Conservation (phyloP, 2,888 invertebrate genomes). For the Rhagium mordax region DNA sequence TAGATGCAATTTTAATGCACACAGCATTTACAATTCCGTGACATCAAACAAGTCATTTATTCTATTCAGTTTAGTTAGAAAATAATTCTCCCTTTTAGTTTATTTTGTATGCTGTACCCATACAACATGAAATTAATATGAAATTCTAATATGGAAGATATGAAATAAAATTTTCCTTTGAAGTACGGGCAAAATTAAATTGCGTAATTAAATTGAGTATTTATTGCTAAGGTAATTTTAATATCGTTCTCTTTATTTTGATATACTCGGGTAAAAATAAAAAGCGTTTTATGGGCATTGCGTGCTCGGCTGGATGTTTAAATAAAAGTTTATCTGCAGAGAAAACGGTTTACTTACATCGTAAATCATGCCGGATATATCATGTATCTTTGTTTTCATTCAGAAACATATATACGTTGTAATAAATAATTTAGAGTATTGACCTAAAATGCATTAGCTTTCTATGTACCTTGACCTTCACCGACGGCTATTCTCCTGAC, state of each 20-base stretch:
- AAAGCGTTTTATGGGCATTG: not conserved
- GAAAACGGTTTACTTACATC: too few relatives aligned
- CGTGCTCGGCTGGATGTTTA: not conserved
- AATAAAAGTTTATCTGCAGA: not conserved
- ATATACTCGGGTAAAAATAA: not conserved
- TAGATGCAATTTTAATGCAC: slow-evolving; percentile 6
- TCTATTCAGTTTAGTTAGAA: not conserved
- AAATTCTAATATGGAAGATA: slow-evolving; percentile 13
- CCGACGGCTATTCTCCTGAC: too few relatives aligned
- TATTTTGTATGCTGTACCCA: not conserved
- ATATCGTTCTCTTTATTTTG: not conserved
- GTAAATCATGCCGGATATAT: too few relatives aligned
- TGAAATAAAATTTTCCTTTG: slow-evolving; percentile 9
- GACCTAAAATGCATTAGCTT: too few relatives aligned
- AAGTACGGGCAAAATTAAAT: slow-evolving; percentile 7
- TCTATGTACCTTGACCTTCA: too few relatives aligned
- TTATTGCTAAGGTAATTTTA: slow-evolving; percentile 1
- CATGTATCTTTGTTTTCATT: too few relatives aligned
- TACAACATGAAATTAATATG: slow-evolving; percentile 15
- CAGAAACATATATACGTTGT: too few relatives aligned
- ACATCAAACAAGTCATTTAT: slow-evolving; percentile 10
- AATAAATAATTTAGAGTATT: too few relatives aligned
- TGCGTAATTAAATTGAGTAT: slow-evolving; percentile 6
- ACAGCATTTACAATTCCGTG: not conserved
- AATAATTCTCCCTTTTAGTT: not conserved